Evolutionary conservation across 2,797 vertebrate species (phyloP).

Genomic region (Sciurus vulgaris): DNA sequence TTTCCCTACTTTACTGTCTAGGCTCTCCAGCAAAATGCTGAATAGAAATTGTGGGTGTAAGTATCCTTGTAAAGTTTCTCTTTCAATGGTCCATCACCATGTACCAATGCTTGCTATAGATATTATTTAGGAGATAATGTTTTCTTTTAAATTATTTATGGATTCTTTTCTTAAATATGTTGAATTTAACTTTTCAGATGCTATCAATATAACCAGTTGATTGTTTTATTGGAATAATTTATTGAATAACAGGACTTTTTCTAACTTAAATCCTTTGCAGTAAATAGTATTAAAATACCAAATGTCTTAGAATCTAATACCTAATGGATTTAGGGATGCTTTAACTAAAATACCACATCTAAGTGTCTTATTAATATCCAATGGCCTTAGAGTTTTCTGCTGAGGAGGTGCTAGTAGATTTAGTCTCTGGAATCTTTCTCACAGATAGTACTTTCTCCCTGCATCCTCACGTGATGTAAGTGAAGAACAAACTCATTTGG

Average conservation of each 20-base stretch:
- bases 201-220: not conserved
- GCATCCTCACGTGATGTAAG: not conserved
- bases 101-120: not conserved
- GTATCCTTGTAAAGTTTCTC: not conserved
- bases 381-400: too few species aligned
- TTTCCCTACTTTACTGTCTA: not conserved
- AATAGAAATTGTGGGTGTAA: not conserved
- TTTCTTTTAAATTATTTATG: not conserved
- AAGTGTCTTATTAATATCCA: not conserved
- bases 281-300: not conserved
- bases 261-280: not conserved
- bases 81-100: not conserved
- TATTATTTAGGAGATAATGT: not conserved
- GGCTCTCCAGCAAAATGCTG: not conserved
- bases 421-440: not conserved
- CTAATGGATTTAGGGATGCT: not conserved
- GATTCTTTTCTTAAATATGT: not conserved
- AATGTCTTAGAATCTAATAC: not conserved
- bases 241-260: not conserved
- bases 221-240: not conserved
- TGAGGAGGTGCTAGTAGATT: rapidly evolving
- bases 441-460: not conserved
- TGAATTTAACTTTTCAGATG: not conserved
- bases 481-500: not conserved
- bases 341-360: not conserved